These are phyloP conservation scores for Charanyca ferruginea DNA, from an alignment of 2,888 invertebrate genomes.

Conservation along the genomic window DNA sequence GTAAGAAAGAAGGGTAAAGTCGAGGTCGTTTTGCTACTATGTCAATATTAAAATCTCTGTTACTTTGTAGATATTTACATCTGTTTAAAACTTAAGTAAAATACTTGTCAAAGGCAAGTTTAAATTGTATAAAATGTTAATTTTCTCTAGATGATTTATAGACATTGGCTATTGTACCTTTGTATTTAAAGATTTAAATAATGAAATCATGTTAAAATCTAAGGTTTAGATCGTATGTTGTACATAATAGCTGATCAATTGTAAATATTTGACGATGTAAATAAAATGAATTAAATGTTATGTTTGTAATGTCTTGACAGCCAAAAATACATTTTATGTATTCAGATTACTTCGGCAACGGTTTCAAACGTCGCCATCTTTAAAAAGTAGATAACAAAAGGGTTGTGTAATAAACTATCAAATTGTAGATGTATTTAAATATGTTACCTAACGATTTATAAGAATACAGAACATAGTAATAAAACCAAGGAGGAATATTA, in stretches of 20 bases:
- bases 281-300: slow-evolving; percentile 70
- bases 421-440: slow-evolving; percentile 83
- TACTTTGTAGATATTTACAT: slow-evolving; percentile 67
- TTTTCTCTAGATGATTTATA: slow-evolving; percentile 71
- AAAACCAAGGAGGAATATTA: slow-evolving; percentile 71
- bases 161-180: slow-evolving; percentile 68
- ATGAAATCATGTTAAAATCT: slow-evolving; percentile 59
- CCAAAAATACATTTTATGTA: slow-evolving; percentile 78
- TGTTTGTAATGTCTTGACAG: slow-evolving; percentile 77
- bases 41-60: slow-evolving; percentile 58
- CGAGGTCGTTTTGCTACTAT: slow-evolving; percentile 51
- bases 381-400: slow-evolving; percentile 84
- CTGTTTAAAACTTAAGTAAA: slow-evolving; percentile 60
- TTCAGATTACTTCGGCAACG: slow-evolving; percentile 68
- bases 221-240: slow-evolving; percentile 64
- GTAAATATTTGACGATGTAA: slow-evolving; percentile 76
- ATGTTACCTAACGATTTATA: slow-evolving; percentile 87
- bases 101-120: slow-evolving; percentile 74
- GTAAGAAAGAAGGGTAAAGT: slow-evolving; percentile 64
- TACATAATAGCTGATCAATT: slow-evolving; percentile 72
- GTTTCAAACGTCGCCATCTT: slow-evolving; percentile 71
- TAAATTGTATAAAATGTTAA: slow-evolving; percentile 68
- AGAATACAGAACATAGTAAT: slow-evolving; percentile 79
- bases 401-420: slow-evolving; percentile 90
- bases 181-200: slow-evolving; percentile 62